Evolutionary conservation across 2,113 vertebrate genomes (phyloP).

Genomic region (Gymnarchus niloticus): DNA sequence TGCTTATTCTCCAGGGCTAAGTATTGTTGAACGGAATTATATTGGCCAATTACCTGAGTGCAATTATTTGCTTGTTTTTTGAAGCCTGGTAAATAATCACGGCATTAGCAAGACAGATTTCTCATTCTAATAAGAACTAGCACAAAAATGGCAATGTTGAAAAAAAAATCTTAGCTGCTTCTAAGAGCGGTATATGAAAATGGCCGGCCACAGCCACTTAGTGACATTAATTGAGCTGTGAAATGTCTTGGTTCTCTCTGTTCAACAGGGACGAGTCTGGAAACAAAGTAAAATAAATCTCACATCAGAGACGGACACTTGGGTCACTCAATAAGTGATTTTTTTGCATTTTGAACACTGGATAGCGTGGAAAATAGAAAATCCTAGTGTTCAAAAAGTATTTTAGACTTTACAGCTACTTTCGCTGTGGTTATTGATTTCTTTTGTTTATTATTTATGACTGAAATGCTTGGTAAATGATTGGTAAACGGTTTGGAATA

Average conservation of each 20-base stretch:
- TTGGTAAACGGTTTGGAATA: conserved; percentile 24
- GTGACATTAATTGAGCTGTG: not conserved
- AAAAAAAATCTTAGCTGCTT: not conserved
- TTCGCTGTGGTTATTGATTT: not conserved
- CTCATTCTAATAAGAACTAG: conserved; percentile 45
- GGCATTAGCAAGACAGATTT: conserved; percentile 49
- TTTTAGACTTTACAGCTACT: conserved; percentile 40
- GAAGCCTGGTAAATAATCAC: conserved; percentile 60
- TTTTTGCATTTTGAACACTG: conserved; percentile 30
- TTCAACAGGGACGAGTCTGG: not conserved
- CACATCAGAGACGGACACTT: not conserved
- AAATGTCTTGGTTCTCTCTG: not conserved
- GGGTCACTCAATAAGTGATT: not conserved
- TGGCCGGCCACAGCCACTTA: not conserved
- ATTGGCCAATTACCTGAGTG: conserved; percentile 43
- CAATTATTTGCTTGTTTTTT: conserved; percentile 50
- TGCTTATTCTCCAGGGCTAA: conserved; percentile 33
- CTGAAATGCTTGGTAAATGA: conserved; percentile 31
- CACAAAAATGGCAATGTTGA: conserved; percentile 43
- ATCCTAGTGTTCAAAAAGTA: conserved; percentile 36
- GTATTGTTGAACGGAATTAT: conserved; percentile 53
- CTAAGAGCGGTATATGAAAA: not conserved
- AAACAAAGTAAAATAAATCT: not conserved
- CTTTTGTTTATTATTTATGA: conserved; percentile 41
- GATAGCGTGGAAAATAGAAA: conserved; percentile 31